Evolutionary conservation across 2,113 vertebrate species (phyloP), one percentile per base, ranked within the genome.

Genomic region (Sturnira hondurensis): DNA sequence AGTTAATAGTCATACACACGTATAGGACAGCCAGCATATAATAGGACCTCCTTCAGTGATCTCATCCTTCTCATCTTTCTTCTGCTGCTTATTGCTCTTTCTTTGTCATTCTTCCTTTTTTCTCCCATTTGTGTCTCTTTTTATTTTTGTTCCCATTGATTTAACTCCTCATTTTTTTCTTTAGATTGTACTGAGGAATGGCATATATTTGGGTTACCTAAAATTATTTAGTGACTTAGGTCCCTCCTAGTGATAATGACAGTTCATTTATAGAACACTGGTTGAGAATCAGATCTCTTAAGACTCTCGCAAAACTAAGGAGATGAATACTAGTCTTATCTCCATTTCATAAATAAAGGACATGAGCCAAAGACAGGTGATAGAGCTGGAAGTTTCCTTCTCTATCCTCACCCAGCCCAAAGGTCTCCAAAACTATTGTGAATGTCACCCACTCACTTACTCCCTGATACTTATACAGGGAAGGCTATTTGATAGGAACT

Each of bases 261-360:
- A 38, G 50, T 15, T 87, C 58, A 73, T 41, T 86, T 74, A 47
- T 26, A 94, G 43, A 88, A 65, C 22, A 47, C n/a, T 33, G 38
- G 31, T n/a, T 41, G n/a, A 81, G 45, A 63, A 41, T 71, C 3
- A 22, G 43, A n/a, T 88, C 4, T 54, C 28, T 82, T 45, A 77
- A 28, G 52, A 19, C 0, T 85, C 22, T 70, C 58, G 17, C 4
- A 26, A 90, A 22, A 61, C 0, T 41, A 38, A 47, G 8, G 12
- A 84, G n/a, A 31, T 70, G 26, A 81, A 54, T 56, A 43, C 33
- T 43, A 50, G 50, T 43, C 50, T 80, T 77, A 45, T 47, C n/a
- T 91, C 36, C 43, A 91, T 86, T 93, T 80, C 38, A 70, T 5
- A 92, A 26, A 56, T 12, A 54, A 54, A 50, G 38, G 83, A 74